Evolutionary conservation across 2,797 vertebrate genomes (phyloP), one percentile per base, ranked within the genome.

Genomic region (Xenopus petersii): DNA sequence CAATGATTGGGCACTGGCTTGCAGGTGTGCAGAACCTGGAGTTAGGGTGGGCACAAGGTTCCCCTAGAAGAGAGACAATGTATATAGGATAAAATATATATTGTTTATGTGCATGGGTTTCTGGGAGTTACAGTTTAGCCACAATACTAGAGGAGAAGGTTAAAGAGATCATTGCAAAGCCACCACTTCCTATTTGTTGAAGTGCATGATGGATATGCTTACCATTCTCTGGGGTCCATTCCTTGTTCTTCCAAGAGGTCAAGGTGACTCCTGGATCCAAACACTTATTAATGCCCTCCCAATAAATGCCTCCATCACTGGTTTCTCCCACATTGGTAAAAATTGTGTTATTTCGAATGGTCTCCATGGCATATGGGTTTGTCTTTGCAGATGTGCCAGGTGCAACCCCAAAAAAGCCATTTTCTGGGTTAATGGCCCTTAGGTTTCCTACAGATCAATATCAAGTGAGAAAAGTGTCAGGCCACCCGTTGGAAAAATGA

Each of bases 281-380:
- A 0, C 84, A 80, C 75, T 94, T 89, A n/a, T 95, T 95, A 11
- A 98, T 95, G 71, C 97, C 97, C 81, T 99, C 97, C 97, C 97
- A 99, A 83, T 93, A 95, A 42, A 97, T 84, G 0, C 95, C 94
- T 0, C 97, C 95, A 0, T 97, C 94, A 0, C 95, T 98, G 80
- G 95, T 98, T 89, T 97, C 94, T 0, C 92, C 97, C 48, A 99
- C 96, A 0, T 99, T 99, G 79, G 97, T 99, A 78, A 98, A 99
- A 77, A 99, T 82, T 48, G 97, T 99, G 81, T 98, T 97, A 81
- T 87, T 94, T 81, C 87, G 76, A 65, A 98, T 95, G 79, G 97
- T 96, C 64, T 90, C 87, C 88, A 99, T 96, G 55, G 97, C 97
- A 0, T 98, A 97, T 67, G 96, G 96, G 79, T 98, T 99, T 47